Evolutionary conservation across 2,113 vertebrate genomes (phyloP).

Genomic region (Cinclus cinclus): DNA sequence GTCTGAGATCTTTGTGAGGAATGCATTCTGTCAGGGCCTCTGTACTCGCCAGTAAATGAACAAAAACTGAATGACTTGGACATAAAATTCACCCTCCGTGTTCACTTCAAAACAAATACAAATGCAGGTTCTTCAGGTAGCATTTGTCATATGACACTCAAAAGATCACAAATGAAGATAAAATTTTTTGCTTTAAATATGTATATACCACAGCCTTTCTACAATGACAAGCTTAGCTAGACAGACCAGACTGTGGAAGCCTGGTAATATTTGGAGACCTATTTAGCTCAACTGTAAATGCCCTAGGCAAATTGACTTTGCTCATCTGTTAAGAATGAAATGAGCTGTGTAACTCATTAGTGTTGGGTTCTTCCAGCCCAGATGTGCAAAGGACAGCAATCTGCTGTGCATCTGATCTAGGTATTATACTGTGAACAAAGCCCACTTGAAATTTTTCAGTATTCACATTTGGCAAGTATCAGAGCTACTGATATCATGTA

Average conservation of each 20-base stretch:
- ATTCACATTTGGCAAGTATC: not conserved
- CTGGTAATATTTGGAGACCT: not conserved
- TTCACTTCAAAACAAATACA: not conserved
- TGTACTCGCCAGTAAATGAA: not conserved
- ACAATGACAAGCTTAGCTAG: not conserved
- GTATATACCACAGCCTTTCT: not conserved
- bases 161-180: not conserved
- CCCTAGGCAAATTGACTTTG: not conserved
- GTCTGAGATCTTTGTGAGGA: not conserved
- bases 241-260: not conserved
- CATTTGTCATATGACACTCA: not conserved
- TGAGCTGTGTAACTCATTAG: not conserved
- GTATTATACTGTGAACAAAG: not conserved
- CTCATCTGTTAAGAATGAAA: not conserved
- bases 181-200: not conserved
- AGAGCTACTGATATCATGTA: not conserved
- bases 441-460: not conserved
- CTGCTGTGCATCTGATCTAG: not conserved
- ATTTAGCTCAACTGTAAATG: not conserved
- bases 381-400: not conserved
- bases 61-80: not conserved
- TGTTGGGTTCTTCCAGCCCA: not conserved
- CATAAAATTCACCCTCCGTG: not conserved
- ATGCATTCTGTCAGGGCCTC: not conserved
- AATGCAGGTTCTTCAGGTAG: not conserved